A percentile compares a stretch with the other conserved stretches of the same genome.
Conservation (phyloP, 2,888 invertebrate species). For the Agrotis ipsilon region DNA sequence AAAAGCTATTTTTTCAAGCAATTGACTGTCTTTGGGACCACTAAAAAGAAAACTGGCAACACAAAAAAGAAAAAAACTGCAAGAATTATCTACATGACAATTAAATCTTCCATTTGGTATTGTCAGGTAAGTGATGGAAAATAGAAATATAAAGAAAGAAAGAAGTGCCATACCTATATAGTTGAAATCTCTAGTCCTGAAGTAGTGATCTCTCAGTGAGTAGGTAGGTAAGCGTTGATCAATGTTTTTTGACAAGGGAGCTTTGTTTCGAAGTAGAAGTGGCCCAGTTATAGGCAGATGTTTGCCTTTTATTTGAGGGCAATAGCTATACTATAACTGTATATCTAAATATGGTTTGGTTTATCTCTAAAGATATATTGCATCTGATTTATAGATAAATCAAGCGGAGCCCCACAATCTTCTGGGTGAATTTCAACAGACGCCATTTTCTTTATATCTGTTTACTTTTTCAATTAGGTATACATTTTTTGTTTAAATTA, state of each 20-base stretch:
- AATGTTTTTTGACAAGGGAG: background rate
- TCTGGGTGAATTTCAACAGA: too few species aligned
- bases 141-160: background rate
- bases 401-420: slow-evolving; percentile 65
- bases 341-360: too few species aligned
- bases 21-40: background rate
- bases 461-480: too few species aligned
- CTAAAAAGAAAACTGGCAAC: background rate
- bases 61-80: too few species aligned
- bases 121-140: background rate
- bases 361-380: too few species aligned
- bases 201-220: background rate
- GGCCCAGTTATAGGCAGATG: slow-evolving; percentile 5
- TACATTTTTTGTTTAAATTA: too few species aligned
- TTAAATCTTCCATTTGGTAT: too few species aligned
- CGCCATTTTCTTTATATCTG: too few species aligned
- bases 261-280: background rate
- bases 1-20: background rate
- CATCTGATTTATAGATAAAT: slow-evolving; percentile 41
- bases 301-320: background rate
- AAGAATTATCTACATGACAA: too few species aligned
- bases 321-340: too few species aligned
- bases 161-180: too few species aligned
- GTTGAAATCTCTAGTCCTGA: background rate
- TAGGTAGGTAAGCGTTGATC: background rate